These are phyloP conservation scores for Drosophila biarmipes DNA, from an alignment of 1,140 invertebrate genomes.

Conservation along the genomic window DNA sequence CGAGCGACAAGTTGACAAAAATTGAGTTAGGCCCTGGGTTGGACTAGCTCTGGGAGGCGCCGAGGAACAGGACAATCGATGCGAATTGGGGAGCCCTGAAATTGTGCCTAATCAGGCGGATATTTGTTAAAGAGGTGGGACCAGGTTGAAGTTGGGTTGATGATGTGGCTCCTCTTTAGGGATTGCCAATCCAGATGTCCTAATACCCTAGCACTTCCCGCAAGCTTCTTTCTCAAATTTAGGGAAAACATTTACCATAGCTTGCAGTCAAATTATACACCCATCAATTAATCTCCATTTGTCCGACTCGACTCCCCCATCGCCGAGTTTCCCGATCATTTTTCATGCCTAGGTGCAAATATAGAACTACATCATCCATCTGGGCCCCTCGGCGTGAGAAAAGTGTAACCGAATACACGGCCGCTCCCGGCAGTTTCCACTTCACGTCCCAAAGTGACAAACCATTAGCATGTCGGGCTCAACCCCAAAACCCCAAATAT, in stretches of 20 bases:
- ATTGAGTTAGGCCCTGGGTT: slow-evolving; percentile 60
- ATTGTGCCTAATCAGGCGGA: not conserved
- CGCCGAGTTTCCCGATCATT: slow-evolving; percentile 30
- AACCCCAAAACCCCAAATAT: slow-evolving; percentile 33
- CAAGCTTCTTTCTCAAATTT: not conserved
- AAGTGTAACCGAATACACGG: slow-evolving; percentile 38
- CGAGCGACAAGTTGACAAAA: slow-evolving; percentile 69
- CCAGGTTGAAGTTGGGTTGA: not conserved
- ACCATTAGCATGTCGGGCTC: slow-evolving; percentile 45
- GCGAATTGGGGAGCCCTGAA: slow-evolving; percentile 13
- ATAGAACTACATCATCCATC: slow-evolving; percentile 45
- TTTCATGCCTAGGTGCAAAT: slow-evolving; percentile 56
- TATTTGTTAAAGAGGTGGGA: not conserved
- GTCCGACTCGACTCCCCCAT: slow-evolving; percentile 9
- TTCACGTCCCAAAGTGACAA: slow-evolving; percentile 30
- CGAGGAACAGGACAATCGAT: slow-evolving; percentile 13
- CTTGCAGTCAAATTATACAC: not conserved
- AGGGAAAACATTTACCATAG: slow-evolving; percentile 17
- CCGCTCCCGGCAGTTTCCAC: slow-evolving; percentile 38
- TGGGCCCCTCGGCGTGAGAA: slow-evolving; percentile 35
- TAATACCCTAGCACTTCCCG: not conserved
- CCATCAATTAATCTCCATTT: slow-evolving; percentile 55
- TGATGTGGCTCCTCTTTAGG: not conserved
- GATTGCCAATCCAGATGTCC: too few relatives aligned
- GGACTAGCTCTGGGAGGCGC: slow-evolving; percentile 21